Percentiles rank a stretch among this genome's conserved stretches.
phyloP scores from a whole-genome alignment of 2,113 vertebrate genomes.

The Mormoops blainvillei region DNA sequence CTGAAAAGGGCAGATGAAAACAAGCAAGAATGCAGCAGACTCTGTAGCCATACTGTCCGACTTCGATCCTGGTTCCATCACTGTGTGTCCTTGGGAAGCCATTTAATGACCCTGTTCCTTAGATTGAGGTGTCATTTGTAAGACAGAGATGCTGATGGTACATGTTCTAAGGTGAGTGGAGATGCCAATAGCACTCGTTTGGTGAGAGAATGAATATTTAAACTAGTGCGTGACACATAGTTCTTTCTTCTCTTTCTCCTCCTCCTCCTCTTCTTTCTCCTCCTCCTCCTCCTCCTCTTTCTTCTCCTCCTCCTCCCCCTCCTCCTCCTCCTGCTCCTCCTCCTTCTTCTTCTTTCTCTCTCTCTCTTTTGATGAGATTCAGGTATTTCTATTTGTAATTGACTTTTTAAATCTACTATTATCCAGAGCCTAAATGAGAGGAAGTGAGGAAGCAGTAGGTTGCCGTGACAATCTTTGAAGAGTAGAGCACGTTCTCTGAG shows the following conservation, averaged over 20 bases:
- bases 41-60: background rate
- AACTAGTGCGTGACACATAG: background rate
- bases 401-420: background rate
- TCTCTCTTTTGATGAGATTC: background rate
- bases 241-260: background rate
- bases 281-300: background rate
- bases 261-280: background rate
- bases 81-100: background rate
- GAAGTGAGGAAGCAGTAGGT: background rate
- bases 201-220: background rate
- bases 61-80: background rate
- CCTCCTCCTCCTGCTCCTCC: background rate
- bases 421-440: background rate
- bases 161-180: background rate
- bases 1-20: background rate
- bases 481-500: background rate
- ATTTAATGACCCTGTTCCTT: background rate
- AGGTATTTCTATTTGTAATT: background rate
- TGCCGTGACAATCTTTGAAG: background rate
- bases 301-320: background rate
- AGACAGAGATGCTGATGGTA: background rate
- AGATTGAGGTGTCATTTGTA: background rate
- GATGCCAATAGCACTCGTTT: background rate
- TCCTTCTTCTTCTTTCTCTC: too few species aligned
- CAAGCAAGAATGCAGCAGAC: background rate